Evolutionary conservation across 2,797 vertebrate genomes (phyloP).

Genomic region (Squalus acanthias): DNA sequence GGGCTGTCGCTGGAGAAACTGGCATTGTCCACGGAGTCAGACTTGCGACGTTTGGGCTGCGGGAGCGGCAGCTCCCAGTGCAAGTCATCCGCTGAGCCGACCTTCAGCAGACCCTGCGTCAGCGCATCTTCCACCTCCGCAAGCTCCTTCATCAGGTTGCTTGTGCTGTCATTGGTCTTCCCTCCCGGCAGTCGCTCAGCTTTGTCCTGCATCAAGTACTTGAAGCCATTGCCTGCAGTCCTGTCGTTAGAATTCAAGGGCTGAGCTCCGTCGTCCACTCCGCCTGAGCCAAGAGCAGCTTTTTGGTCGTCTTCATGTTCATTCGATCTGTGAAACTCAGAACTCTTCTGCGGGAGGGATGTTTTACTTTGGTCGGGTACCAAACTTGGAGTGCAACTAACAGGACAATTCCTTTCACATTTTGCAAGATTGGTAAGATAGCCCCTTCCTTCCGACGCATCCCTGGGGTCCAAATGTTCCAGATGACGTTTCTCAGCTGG

Average conservation of each 20-base stretch:
- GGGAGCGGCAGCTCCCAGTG: slow-evolving; percentile 48
- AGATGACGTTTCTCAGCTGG: slow-evolving; percentile 43
- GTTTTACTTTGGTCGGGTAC: not conserved
- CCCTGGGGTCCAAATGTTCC: slow-evolving; percentile 47
- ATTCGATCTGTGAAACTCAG: not conserved
- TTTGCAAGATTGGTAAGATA: slow-evolving; percentile 41
- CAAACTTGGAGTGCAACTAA: not conserved
- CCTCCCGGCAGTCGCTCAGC: not conserved
- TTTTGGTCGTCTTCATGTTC: not conserved
- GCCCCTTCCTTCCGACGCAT: slow-evolving; percentile 40
- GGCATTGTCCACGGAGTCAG: slow-evolving; percentile 48
- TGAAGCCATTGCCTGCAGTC: not conserved
- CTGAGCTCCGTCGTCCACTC: not conserved
- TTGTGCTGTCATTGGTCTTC: not conserved
- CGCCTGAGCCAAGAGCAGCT: no score
- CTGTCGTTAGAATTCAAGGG: not conserved
- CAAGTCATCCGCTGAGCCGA: slow-evolving; percentile 39
- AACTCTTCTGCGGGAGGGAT: no score
- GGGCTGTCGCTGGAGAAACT: slow-evolving; percentile 49
- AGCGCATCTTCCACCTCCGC: not conserved
- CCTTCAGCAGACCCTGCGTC: not conserved
- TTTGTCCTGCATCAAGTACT: no score
- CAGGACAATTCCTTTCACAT: not conserved
- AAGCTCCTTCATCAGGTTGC: not conserved
- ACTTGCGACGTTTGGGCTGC: slow-evolving; percentile 56